These are phyloP conservation scores for Tuta absoluta DNA, from an alignment of 2,888 invertebrate species.

Conservation along the genomic window DNA sequence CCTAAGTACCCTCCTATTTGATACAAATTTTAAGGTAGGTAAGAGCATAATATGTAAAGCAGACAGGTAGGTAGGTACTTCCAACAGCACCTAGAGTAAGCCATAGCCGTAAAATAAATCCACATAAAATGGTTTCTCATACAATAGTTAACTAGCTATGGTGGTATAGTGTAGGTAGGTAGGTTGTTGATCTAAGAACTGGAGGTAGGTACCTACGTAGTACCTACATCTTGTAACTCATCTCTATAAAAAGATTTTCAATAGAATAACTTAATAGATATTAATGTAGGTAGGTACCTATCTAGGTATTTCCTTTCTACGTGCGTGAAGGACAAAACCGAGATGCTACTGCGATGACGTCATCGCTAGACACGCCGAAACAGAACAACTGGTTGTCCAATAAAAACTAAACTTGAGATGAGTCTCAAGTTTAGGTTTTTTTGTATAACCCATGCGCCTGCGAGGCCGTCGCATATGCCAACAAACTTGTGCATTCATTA, in stretches of 20 bases:
- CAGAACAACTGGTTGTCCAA: slow-evolving; percentile 53
- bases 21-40: too few relatives aligned
- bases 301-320: neutral
- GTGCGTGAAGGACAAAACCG: slow-evolving; percentile 52
- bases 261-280: too few relatives aligned
- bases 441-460: slow-evolving; percentile 35
- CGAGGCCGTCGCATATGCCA: slow-evolving; percentile 34
- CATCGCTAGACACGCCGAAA: slow-evolving; percentile 54
- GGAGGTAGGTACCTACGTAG: too few relatives aligned
- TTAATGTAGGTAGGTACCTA: neutral
- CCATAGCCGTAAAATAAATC: too few relatives aligned
- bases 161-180: too few relatives aligned
- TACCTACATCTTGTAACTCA: neutral
- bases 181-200: too few relatives aligned
- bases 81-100: too few relatives aligned
- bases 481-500: slow-evolving; percentile 42
- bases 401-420: slow-evolving; percentile 36
- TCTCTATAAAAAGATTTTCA: neutral
- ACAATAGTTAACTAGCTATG: too few relatives aligned
- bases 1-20: too few relatives aligned
- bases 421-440: neutral
- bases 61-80: too few relatives aligned
- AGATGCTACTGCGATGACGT: slow-evolving; percentile 63
- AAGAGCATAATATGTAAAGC: too few relatives aligned
- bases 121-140: too few relatives aligned